Evolutionary conservation across 1,140 invertebrate species (phyloP), one percentile per base, ranked within the genome.

Genomic region (Euschistus heros): DNA sequence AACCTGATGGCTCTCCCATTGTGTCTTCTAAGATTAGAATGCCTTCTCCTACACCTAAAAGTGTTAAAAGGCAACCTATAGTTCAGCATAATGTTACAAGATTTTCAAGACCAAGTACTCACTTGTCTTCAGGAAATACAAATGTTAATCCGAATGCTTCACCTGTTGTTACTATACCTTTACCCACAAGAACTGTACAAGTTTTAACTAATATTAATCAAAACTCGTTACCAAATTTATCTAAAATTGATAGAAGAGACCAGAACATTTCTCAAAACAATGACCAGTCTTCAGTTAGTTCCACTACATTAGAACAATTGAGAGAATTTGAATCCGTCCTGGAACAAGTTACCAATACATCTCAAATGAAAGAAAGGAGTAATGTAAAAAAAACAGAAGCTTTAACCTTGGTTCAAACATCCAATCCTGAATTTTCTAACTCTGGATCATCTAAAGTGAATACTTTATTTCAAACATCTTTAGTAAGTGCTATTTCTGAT

Each of bases 271-370:
- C 77, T 76, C 26, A 76, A 79, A 18, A 75, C 76, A 10, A 72
- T 75, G 4, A 69, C 63, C 55, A 78, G n/a, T 20, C 78, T 69
- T 74, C 77, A 66, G 77, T 81, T 8, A 80, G 80, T 65, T 81
- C 80, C 0, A 80, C 78, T 3, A 89, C 87, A 13, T 73, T 89
- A 24, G 87, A 91, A 73, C 87, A 89, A 70, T 72, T 91, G 7
- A 76, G 87, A 42, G 88, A 91, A 74, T 91, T 91, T 71, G 88
- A 91, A 73, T 87, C 86, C 74, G 87, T 91, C 0, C 76, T 89
- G 50, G 87, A 91, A 72, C 86, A 89, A 75, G 83, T 89, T 2
- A 69, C 68, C 2, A 71, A 71, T 59, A 72, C 68, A 37, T 71
- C 70, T 30, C 69, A 71, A 50, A 70, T 72, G 70, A 88, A 89